These are phyloP conservation scores for Aproaerema taeniolella DNA, from an alignment of 2,888 invertebrate species.

Conservation along the genomic window DNA sequence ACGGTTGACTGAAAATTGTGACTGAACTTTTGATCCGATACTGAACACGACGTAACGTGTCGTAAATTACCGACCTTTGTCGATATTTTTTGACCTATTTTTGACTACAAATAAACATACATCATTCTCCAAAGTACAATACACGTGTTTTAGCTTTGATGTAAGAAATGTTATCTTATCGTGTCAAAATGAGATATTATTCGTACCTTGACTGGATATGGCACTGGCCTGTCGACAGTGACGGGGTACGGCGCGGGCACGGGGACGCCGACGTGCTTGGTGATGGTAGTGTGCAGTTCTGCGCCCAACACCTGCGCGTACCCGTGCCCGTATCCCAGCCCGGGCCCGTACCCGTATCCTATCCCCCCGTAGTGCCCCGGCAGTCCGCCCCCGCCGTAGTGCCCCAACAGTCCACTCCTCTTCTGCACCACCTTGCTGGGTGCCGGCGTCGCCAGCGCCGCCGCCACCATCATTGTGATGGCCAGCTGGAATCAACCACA, in stretches of 20 bases:
- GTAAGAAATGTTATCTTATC: too few relatives aligned
- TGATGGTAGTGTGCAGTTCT: constrained; percentile 68
- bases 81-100: too few relatives aligned
- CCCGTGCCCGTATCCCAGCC: constrained; percentile 23
- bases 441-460: constrained; percentile 58
- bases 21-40: too few relatives aligned
- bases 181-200: too few relatives aligned
- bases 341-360: constrained; percentile 23
- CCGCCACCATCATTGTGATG: constrained; percentile 49
- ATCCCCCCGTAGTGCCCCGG: constrained; percentile 25
- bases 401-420: constrained; percentile 59
- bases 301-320: constrained; percentile 47
- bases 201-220: constrained; percentile 64
- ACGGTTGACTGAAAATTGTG: too few relatives aligned
- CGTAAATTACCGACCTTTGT: too few relatives aligned
- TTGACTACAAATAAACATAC: too few relatives aligned
- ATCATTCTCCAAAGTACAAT: too few relatives aligned
- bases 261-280: constrained; percentile 67
- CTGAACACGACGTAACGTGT: too few relatives aligned
- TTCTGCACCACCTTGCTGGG: constrained; percentile 66
- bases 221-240: constrained; percentile 64
- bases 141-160: too few relatives aligned
- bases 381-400: constrained; percentile 39
- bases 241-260: constrained; percentile 70
- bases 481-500: constrained; percentile 41